A percentile compares a stretch with the other conserved stretches of the same genome.
Conservation (phyloP, 2,113 vertebrate species). For the Cephalopholis sonnerati region DNA sequence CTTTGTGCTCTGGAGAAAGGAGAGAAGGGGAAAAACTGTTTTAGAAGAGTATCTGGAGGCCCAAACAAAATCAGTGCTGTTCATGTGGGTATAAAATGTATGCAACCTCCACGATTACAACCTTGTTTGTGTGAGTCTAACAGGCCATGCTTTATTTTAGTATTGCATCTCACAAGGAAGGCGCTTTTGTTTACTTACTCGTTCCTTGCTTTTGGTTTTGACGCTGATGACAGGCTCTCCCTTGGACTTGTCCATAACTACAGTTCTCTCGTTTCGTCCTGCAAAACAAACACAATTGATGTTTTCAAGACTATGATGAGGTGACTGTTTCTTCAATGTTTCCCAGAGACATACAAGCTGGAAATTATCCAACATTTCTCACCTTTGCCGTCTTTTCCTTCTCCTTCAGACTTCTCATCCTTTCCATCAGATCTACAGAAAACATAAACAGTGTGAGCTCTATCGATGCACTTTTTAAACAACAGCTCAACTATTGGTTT, state of each 20-base stretch:
- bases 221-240: conserved; percentile 98
- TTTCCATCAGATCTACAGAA: conserved; percentile 83
- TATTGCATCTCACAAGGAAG: background rate
- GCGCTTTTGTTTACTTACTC: conserved; percentile 69
- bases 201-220: conserved; percentile 90
- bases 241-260: conserved; percentile 98
- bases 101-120: background rate
- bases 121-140: background rate
- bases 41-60: background rate
- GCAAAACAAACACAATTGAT: conserved; percentile 12
- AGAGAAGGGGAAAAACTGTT: background rate
- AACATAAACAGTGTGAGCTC: background rate
- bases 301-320: background rate
- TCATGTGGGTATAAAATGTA: background rate
- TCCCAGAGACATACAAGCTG: background rate
- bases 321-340: background rate
- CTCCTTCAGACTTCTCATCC: conserved; percentile 89
- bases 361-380: background rate
- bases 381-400: conserved; percentile 89
- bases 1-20: conserved; percentile 88
- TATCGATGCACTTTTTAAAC: background rate
- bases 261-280: conserved; percentile 91
- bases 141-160: background rate
- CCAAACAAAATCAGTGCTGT: background rate
- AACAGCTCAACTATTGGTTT: background rate